Conservation (phyloP, 1,140 invertebrate species). For the Homarus americanus region DNA sequence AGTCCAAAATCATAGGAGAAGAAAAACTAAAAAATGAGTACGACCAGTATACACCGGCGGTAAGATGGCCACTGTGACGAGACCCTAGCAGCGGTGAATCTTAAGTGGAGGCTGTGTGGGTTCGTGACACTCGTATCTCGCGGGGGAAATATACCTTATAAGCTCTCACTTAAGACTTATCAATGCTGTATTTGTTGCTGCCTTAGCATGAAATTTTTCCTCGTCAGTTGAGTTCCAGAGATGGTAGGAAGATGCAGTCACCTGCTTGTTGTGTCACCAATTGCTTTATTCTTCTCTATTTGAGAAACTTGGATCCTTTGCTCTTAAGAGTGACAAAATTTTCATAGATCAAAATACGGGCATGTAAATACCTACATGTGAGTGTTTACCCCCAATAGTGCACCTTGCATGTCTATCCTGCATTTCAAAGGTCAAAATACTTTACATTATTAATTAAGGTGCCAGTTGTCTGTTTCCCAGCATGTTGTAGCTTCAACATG, state of each 20-base stretch:
- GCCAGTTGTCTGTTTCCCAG: neutral
- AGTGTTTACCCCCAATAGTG: neutral
- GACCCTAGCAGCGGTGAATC: neutral
- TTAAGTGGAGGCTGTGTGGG: neutral
- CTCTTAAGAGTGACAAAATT: neutral
- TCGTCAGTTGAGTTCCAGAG: neutral
- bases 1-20: constrained; percentile 15
- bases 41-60: neutral
- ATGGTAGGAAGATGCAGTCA: neutral
- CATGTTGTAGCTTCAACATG: neutral
- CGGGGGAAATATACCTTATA: neutral
- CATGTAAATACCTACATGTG: neutral
- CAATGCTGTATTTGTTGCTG: neutral
- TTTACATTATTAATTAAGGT: neutral
- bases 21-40: neutral
- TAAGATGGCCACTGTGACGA: neutral
- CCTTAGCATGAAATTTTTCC: neutral
- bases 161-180: neutral
- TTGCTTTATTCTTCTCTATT: neutral
- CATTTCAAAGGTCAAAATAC: neutral
- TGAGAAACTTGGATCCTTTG: no score
- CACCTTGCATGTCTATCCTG: neutral
- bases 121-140: neutral
- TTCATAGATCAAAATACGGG: neutral
- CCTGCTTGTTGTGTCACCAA: neutral